phyloP scores from a whole-genome alignment of 2,888 invertebrate genomes.

The Drosophila barbarae region DNA sequence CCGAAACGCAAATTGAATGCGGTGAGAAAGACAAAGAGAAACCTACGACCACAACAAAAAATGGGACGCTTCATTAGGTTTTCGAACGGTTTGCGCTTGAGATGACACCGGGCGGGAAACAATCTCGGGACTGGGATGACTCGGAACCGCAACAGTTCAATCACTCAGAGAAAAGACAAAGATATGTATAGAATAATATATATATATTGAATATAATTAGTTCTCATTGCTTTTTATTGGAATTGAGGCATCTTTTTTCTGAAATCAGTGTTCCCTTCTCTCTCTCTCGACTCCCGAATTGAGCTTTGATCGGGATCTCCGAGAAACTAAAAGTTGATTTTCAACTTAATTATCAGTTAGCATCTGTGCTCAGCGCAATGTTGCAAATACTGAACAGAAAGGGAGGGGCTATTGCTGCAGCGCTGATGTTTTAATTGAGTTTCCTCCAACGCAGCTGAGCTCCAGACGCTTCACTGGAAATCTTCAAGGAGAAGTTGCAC shows the following conservation, averaged over 20 bases:
- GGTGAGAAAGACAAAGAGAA: conserved; percentile 57
- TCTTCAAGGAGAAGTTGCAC: conserved; percentile 45
- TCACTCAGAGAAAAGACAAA: not conserved
- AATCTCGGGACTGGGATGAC: conserved; percentile 3
- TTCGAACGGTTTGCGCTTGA: conserved; percentile 41
- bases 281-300: conserved; percentile 33
- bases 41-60: conserved; percentile 25
- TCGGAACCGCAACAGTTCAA: conserved; percentile 21
- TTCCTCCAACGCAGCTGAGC: conserved; percentile 66
- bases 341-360: conserved; percentile 72
- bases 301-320: conserved; percentile 20
- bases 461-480: conserved; percentile 17
- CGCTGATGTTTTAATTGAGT: conserved; percentile 72
- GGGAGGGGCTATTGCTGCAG: conserved; percentile 42
- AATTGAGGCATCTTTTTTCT: not conserved
- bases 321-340: conserved; percentile 55
- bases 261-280: not conserved
- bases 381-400: conserved; percentile 28
- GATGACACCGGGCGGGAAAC: conserved; percentile 25
- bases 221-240: not conserved
- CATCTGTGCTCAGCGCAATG: conserved; percentile 62
- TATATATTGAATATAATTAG: not conserved
- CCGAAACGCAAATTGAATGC: conserved; percentile 63
- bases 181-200: not conserved
- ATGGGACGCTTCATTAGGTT: conserved; percentile 63